Evolutionary conservation across 2,888 invertebrate genomes (phyloP), one percentile per base, ranked within the genome.

Genomic region (Scaptomyza polygonia): DNA sequence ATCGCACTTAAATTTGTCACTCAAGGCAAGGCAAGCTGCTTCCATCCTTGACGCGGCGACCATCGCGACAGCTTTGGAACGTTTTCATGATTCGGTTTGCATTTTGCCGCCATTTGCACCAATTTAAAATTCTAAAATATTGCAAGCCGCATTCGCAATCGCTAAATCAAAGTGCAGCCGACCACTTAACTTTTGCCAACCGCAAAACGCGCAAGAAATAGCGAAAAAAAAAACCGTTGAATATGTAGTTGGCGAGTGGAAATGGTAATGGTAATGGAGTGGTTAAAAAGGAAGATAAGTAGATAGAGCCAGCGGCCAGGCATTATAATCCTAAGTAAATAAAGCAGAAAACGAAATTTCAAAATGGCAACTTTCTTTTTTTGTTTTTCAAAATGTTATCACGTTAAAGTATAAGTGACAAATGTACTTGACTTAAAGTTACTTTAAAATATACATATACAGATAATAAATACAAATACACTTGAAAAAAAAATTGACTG

Each of bases 51-150:
- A 16, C 9, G n/a, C 18, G 18, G 8, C 18, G 12, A 7, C 11
- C 18, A 9, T 6, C 9, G 48, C 18, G 36, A 36, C 36, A 8
- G 36, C 51, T 59, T 45, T 67, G 61, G 63, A 14, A 14, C 29
- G 16, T 29, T 40, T 45, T 39, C 32, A 44, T 45, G 43, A 61
- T 47, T 71, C 55, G 12, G 34, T 39, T 54, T 48, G 59, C 73
- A 73, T 61, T 65, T 67, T 66, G 53, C 53, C 62, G 72, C 78
- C 81, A 78, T 84, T 87, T 69, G 73, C 82, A 73, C 81, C 85
- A 85, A 82, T 82, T 85, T 87, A 82, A 85, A 85, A 82, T 82
- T 82, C 87, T 87, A 85, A 82, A 87, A 87, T 87, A 86, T 67
- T 70, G 71, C 71, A 59, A 47, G 70, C 72, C 73, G 66, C 72